Evolutionary conservation across 2,113 vertebrate genomes (phyloP).

Genomic region (Anthoscopus minutus): DNA sequence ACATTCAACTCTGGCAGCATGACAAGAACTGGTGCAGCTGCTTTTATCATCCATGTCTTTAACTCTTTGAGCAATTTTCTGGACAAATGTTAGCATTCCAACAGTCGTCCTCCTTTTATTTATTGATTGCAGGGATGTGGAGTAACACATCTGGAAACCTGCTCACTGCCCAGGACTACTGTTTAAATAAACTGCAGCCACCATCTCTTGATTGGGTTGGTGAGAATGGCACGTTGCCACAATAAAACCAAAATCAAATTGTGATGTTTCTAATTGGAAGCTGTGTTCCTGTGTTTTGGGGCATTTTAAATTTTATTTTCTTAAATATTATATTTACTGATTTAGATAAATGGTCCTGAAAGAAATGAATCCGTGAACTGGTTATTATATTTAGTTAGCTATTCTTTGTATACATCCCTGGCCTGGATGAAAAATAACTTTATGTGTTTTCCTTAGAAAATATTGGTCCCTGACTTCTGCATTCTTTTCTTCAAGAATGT

Average conservation of each 20-base stretch:
- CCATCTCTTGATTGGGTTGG: background rate
- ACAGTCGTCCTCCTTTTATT: conserved; percentile 52
- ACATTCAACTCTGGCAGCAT: conserved; percentile 41
- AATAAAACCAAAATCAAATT: background rate
- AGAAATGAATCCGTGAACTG: background rate
- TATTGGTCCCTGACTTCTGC: background rate
- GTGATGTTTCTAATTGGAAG: background rate
- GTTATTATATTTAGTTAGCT: conserved; percentile 19
- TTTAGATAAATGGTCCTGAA: background rate
- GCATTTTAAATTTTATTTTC: background rate
- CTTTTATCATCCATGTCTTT: conserved; percentile 56
- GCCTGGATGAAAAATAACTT: background rate
- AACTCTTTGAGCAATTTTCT: conserved; percentile 59
- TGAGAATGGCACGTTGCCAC: background rate
- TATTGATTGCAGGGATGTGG: conserved; percentile 52
- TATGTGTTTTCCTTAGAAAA: conserved; percentile 26
- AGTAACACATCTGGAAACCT: conserved; percentile 63
- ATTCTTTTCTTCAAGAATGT: conserved; percentile 35
- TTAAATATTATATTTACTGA: background rate
- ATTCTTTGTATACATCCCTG: background rate
- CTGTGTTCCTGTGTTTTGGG: background rate
- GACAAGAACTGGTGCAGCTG: conserved; percentile 30
- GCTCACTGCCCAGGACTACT: conserved; percentile 39
- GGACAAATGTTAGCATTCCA: conserved; percentile 62
- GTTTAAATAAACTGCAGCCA: conserved; percentile 39